Conservation (phyloP, 1,140 invertebrate genomes). For the Protaetia brevitarsis region DNA sequence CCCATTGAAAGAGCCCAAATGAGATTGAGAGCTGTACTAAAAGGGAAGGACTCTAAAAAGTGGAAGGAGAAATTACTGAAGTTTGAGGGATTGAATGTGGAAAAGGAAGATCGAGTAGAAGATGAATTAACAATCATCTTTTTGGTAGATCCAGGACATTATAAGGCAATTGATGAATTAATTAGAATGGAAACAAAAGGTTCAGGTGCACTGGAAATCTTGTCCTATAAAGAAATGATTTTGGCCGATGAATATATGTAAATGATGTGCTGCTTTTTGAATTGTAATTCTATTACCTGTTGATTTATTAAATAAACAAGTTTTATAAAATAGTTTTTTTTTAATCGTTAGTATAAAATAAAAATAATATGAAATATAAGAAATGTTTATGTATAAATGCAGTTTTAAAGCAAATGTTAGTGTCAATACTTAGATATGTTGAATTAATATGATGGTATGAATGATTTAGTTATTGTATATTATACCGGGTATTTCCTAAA, state of each 20-base stretch:
- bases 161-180: conserved; percentile 81
- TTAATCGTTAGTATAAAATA: no score
- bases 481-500: no score
- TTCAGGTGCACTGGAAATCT: conserved; percentile 78
- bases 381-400: no score
- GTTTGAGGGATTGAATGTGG: conserved; percentile 65
- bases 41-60: conserved; percentile 76
- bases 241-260: conserved; percentile 22
- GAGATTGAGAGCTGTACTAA: conserved; percentile 76
- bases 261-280: background rate
- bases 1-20: conserved; percentile 94
- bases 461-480: no score
- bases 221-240: conserved; percentile 79
- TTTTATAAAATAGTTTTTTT: no score
- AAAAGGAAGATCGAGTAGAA: conserved; percentile 78
- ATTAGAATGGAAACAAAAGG: conserved; percentile 84
- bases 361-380: no score
- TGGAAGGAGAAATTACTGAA: conserved; percentile 74
- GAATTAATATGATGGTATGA: no score
- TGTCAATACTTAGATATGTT: no score
- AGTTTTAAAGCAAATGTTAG: no score
- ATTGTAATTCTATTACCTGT: no score
- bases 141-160: conserved; percentile 91
- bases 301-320: no score
- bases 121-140: conserved; percentile 76